Percentiles rank a stretch among this genome's conserved stretches.
phyloP scores from a whole-genome alignment of 2,888 invertebrate genomes.

The Eudasyphora cyanicolor region DNA sequence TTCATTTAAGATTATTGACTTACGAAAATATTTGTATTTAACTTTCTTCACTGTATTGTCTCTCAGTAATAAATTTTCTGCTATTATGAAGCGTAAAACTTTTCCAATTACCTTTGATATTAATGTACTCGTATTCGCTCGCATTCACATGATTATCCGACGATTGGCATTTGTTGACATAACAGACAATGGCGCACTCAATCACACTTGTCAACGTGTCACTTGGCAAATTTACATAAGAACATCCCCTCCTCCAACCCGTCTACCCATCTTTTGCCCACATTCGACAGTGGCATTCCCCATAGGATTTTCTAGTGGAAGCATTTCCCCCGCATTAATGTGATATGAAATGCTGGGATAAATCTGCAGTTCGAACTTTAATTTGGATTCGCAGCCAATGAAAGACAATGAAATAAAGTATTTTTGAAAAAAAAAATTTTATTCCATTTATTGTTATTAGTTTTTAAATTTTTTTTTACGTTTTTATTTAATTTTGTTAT shows the following conservation, averaged over 20 bases:
- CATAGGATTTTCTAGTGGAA: neutral
- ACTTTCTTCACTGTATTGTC: too few relatives aligned
- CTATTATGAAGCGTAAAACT: neutral
- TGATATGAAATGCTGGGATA: neutral
- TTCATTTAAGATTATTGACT: too few relatives aligned
- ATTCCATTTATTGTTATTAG: constrained; percentile 1
- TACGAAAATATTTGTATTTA: too few relatives aligned
- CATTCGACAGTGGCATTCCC: neutral
- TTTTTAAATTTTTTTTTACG: too few relatives aligned
- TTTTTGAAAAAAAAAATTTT: constrained; percentile 32
- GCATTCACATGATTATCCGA: constrained; percentile 62
- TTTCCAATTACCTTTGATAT: constrained; percentile 67
- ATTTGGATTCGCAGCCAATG: neutral
- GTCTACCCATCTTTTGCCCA: too few relatives aligned
- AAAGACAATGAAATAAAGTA: neutral
- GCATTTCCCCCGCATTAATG: neutral
- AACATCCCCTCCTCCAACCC: neutral
- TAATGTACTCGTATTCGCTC: too few relatives aligned
- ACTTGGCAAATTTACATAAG: constrained; percentile 75
- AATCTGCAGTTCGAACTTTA: neutral
- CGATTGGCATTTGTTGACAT: constrained; percentile 56
- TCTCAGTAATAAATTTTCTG: neutral
- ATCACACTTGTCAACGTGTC: constrained; percentile 77
- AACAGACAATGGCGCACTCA: constrained; percentile 70
- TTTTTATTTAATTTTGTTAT: too few relatives aligned